phyloP scores from a whole-genome alignment of 2,888 invertebrate genomes.

The Lordiphosa fenestrarum region DNA sequence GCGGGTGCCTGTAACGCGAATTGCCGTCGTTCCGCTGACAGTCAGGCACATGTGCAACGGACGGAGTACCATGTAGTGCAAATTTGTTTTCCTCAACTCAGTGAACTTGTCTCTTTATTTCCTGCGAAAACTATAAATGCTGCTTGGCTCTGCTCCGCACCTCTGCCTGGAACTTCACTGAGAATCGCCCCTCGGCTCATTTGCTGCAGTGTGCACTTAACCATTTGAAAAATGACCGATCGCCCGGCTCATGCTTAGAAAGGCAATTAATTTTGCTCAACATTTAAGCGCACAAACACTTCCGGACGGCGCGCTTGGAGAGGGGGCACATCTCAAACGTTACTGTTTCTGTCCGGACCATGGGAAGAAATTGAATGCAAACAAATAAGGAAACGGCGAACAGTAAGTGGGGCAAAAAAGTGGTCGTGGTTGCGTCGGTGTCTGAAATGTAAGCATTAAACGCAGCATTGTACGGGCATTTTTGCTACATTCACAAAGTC shows the following conservation, averaged over 20 bases:
- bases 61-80: no score
- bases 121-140: no score
- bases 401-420: background rate
- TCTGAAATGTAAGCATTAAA: constrained; percentile 9
- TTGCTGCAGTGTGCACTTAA: constrained; percentile 38
- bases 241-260: constrained; percentile 61
- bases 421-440: constrained; percentile 7
- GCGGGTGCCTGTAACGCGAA: constrained; percentile 18
- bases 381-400: background rate
- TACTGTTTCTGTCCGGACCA: background rate
- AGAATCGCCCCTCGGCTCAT: no score
- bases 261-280: constrained; percentile 56
- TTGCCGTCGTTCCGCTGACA: constrained; percentile 32
- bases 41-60: no score
- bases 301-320: no score
- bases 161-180: no score
- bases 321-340: no score
- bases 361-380: background rate
- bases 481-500: no score
- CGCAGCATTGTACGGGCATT: background rate
- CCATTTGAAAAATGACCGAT: constrained; percentile 62
- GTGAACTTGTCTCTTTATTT: no score
- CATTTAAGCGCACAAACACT: no score
- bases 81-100: no score
- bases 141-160: no score